phyloP scores from a whole-genome alignment of 2,797 vertebrate genomes.

The Mionectes olivaceus region DNA sequence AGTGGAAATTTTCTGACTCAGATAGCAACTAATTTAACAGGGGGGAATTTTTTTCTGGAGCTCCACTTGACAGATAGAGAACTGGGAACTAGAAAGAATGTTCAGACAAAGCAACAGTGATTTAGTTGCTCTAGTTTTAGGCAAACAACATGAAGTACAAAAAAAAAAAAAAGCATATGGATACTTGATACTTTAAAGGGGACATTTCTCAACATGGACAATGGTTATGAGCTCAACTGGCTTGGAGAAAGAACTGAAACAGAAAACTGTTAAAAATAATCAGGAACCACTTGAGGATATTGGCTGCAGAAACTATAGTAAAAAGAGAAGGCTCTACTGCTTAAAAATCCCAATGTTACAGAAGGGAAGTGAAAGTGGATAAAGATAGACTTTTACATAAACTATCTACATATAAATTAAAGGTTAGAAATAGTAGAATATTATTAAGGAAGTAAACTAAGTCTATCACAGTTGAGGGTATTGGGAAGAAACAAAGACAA shows the following conservation, averaged over 20 bases:
- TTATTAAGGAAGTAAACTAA: background rate
- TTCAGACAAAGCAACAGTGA: background rate
- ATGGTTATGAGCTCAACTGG: background rate
- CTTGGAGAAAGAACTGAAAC: background rate
- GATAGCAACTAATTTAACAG: background rate
- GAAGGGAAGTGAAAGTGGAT: background rate
- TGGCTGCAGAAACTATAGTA: background rate
- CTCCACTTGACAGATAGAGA: background rate
- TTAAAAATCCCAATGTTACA: background rate
- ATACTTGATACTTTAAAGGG: background rate
- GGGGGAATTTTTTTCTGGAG: background rate
- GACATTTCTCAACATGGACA: constrained; percentile 3
- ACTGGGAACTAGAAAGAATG: background rate
- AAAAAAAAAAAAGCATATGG: background rate
- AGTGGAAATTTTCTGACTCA: background rate
- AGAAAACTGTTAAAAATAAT: constrained; percentile 15
- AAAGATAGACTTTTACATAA: background rate
- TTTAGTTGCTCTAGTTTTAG: background rate
- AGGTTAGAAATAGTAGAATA: background rate
- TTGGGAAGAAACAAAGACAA: background rate
- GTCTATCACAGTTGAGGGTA: background rate
- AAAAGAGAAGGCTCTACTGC: background rate
- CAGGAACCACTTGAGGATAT: background rate
- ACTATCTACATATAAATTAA: background rate
- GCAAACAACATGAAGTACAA: background rate